phyloP scores from a whole-genome alignment of 2,888 invertebrate genomes.

The Apoderus coryli region DNA sequence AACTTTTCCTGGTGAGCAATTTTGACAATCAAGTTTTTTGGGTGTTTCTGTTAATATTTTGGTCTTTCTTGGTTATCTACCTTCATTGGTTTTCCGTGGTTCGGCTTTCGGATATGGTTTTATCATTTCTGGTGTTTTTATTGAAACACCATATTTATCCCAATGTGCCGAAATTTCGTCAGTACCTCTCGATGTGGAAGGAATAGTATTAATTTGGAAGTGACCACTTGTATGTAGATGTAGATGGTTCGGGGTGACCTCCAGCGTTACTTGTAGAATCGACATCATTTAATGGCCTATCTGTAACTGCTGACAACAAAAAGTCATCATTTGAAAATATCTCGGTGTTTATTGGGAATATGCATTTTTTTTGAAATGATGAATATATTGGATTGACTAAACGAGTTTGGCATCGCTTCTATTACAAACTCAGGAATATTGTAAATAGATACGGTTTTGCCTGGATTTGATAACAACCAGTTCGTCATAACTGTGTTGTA shows the following conservation, averaged over 20 bases:
- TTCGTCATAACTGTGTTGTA: slow-evolving; percentile 22
- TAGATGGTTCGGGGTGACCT: no score
- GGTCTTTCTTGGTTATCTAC: slow-evolving; percentile 1
- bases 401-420: slow-evolving; percentile 12
- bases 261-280: no score
- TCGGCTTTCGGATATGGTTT: slow-evolving; percentile 1
- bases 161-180: no score
- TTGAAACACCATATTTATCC: neutral
- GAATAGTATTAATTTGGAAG: no score
- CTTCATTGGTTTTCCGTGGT: no score
- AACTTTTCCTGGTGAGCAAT: neutral
- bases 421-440: slow-evolving; percentile 20
- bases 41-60: slow-evolving; percentile 1
- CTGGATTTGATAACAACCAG: slow-evolving; percentile 27
- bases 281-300: slow-evolving; percentile 11
- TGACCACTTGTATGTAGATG: no score
- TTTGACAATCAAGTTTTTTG: neutral
- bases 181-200: no score
- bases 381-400: slow-evolving; percentile 20
- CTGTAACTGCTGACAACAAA: slow-evolving; percentile 17
- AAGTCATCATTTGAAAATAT: slow-evolving; percentile 21
- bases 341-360: slow-evolving; percentile 21
- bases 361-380: slow-evolving; percentile 20
- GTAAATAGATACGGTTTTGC: slow-evolving; percentile 27
- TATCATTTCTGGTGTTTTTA: neutral